Percentiles rank a stretch among this genome's conserved stretches.
phyloP scores from a whole-genome alignment of 2,113 vertebrate genomes.

The Callopanchax toddi region DNA sequence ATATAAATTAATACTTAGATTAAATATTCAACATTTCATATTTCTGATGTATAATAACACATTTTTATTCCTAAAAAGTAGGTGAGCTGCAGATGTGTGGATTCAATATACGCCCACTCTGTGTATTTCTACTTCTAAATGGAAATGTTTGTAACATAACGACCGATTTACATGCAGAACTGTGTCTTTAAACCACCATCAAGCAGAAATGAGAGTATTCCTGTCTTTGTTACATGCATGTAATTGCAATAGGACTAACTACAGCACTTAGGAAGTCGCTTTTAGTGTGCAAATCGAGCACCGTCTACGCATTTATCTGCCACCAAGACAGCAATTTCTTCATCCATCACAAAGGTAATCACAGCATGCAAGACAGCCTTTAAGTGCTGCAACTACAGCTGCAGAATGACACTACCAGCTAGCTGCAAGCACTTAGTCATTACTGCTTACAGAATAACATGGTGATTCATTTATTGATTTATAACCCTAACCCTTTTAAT shows the following conservation, averaged over 20 bases:
- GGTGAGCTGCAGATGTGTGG: no score
- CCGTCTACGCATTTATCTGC: constrained; percentile 47
- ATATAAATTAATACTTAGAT: no score
- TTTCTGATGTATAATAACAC: no score
- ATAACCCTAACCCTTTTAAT: no score
- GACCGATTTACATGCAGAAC: not conserved
- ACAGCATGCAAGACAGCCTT: constrained; percentile 58
- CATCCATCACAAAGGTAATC: constrained; percentile 74
- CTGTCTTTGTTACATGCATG: constrained; percentile 9
- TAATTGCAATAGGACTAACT: constrained; percentile 19
- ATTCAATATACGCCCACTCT: no score
- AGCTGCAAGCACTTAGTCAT: constrained; percentile 55
- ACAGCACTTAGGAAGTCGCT: constrained; percentile 15
- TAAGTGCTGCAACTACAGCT: constrained; percentile 68
- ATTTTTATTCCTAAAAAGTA: no score
- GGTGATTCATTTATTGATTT: constrained; percentile 31
- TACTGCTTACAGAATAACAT: constrained; percentile 22
- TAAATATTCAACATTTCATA: no score
- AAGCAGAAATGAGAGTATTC: constrained; percentile 5
- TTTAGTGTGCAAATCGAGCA: constrained; percentile 20
- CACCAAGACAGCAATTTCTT: constrained; percentile 71
- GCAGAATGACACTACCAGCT: constrained; percentile 59
- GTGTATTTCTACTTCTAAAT: no score
- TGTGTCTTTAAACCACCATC: not conserved
- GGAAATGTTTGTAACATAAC: not conserved